Evolutionary conservation across 53 echinoderm and acorn worm species (phyloP), one percentile per base, ranked within the genome.

Genomic region (Luidia sarsii): DNA sequence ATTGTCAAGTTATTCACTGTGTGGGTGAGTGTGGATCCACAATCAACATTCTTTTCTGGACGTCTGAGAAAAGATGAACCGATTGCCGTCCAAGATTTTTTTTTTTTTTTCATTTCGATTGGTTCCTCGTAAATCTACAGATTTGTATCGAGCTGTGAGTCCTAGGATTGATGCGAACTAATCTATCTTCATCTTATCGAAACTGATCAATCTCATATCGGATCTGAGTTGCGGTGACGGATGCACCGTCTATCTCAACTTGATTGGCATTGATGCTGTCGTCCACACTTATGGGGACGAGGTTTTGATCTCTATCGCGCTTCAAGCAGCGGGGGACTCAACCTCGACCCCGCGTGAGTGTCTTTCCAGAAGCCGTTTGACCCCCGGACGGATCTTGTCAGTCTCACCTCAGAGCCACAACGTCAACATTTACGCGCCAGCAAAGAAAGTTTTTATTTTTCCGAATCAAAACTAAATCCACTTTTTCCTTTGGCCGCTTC

Each of bases 381-480:
- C 53, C 71, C 71, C 33, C 68, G 72, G 55, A 53, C 56, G 72
- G 72, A 72, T 14, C 38, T 4, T 38, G 4, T 41, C 38, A 18
- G 21, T 52, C 34, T 21, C 63, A 35, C 63, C 63, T 35, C 20
- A 19, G 32, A 10, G n/a, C 65, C 1, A 34, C 65, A 19, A 9
- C 62, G 11, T 65, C 72, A 18, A 43, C 77, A 77, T 77, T 77
- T 61, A 77, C 60, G 48, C 14, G 45, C 59, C 46, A 61, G 19
- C 32, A 31, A 39, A 7, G 30, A 41, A 39, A 11, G 7, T 60
- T 77, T 77, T 77, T 77, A 18, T 33, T 19, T 61, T 61, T 29
- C 43, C 15, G 10, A 60, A 59, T 45, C 41, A 57, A 77, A 43
- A 22, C 23, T 61, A 77, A 77, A 77, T 61, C 45, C 57, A 18